phyloP scores from a whole-genome alignment of 2,113 vertebrate species.

The Erythrocebus patas region DNA sequence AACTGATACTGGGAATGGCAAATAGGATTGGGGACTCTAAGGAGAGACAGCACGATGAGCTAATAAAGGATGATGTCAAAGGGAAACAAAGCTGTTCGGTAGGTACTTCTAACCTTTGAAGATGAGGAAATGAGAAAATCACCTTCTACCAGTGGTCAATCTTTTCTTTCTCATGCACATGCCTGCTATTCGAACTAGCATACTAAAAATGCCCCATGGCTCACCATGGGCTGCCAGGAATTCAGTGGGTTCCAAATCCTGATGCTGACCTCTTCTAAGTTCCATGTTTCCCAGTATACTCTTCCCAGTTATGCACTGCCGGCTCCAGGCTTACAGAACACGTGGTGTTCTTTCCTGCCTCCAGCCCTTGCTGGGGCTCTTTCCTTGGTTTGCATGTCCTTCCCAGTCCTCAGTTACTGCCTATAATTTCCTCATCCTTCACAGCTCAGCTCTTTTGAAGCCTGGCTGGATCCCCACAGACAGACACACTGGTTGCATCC shows the following conservation, averaged over 20 bases:
- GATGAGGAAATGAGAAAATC: background rate
- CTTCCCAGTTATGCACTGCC: background rate
- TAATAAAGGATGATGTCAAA: background rate
- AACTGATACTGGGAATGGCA: background rate
- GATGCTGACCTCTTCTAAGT: background rate
- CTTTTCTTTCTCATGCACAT: background rate
- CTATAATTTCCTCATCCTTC: background rate
- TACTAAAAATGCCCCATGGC: background rate
- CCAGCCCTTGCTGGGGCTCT: background rate
- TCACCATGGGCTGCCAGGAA: background rate
- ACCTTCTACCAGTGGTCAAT: background rate
- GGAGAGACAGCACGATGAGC: background rate
- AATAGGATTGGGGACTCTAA: background rate
- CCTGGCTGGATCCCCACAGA: background rate
- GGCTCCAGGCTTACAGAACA: background rate
- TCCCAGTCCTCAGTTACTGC: background rate
- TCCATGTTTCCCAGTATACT: background rate
- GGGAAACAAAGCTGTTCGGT: background rate
- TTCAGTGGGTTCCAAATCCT: background rate
- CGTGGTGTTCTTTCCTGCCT: fast-evolving
- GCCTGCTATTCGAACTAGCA: background rate
- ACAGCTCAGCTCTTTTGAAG: background rate
- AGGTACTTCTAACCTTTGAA: background rate
- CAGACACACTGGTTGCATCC: background rate
- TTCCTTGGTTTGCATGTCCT: background rate